A percentile compares a stretch with the other conserved stretches of the same genome.
phyloP scores from a whole-genome alignment of 2,888 invertebrate genomes.

The Crepidodera aurea region DNA sequence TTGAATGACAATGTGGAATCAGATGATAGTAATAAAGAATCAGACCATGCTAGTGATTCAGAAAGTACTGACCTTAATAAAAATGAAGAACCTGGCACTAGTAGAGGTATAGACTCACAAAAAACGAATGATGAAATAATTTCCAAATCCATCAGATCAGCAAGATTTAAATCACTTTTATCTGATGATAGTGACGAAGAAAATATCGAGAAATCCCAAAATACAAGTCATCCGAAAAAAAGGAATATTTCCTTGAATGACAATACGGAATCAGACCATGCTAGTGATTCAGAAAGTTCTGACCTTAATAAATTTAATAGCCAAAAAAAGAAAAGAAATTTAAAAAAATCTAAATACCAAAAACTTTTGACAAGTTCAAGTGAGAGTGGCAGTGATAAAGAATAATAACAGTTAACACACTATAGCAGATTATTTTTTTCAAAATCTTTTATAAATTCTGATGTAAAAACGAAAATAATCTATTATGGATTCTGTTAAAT shows the following conservation, averaged over 20 bases:
- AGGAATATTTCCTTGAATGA: neutral
- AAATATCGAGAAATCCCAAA: neutral
- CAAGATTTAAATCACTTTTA: neutral
- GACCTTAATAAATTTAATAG: neutral
- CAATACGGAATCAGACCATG: neutral
- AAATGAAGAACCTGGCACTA: slow-evolving; percentile 6
- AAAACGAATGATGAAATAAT: slow-evolving; percentile 3
- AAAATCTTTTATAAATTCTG: no score
- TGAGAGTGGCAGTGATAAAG: neutral
- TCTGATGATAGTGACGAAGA: slow-evolving; percentile 5
- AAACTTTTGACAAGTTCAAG: neutral
- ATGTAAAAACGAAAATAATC: no score
- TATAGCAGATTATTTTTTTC: no score
- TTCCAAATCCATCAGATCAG: slow-evolving; percentile 13
- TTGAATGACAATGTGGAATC: neutral
- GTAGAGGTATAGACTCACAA: neutral
- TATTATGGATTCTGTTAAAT: no score
- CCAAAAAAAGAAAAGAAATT: slow-evolving; percentile 2
- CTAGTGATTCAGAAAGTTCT: slow-evolving; percentile 4
- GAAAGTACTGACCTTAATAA: slow-evolving; percentile 4
- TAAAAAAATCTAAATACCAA: neutral
- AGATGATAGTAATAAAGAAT: neutral
- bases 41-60: neutral
- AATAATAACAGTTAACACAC: no score
- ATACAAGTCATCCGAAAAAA: neutral